These are phyloP conservation scores for Natator depressus DNA, from an alignment of 2,113 vertebrate genomes.

Conservation along the genomic window DNA sequence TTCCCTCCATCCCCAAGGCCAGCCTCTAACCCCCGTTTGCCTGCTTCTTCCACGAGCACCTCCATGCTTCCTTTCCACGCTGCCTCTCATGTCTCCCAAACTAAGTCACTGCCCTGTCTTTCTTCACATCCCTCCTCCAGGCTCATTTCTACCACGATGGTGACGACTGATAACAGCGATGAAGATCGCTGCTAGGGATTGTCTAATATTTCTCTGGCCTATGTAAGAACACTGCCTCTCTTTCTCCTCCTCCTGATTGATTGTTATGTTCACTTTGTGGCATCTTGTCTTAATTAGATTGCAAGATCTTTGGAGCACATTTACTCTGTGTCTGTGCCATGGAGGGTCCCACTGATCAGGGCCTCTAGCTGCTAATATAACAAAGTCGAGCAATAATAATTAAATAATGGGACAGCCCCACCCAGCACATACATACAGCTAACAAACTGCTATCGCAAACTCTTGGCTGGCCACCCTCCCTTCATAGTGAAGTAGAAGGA, in stretches of 20 bases:
- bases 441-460: neutral
- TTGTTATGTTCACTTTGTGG: no score
- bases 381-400: neutral
- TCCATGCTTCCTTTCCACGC: neutral
- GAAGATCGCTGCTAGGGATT: neutral
- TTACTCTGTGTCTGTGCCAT: no score
- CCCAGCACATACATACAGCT: neutral
- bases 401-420: neutral
- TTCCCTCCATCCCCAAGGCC: neutral
- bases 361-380: neutral
- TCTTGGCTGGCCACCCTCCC: neutral
- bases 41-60: neutral
- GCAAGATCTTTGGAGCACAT: no score
- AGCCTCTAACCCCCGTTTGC: neutral
- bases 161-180: neutral
- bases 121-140: neutral
- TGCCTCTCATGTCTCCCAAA: neutral
- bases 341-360: neutral
- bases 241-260: neutral
- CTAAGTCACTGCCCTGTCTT: neutral
- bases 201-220: neutral
- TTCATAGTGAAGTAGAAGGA: neutral
- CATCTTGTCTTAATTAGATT: no score
- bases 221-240: neutral
- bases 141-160: neutral